Percentiles rank a stretch among this genome's conserved stretches.
Conservation (phyloP, 1,140 invertebrate species). For the Marisa cornuarietis region DNA sequence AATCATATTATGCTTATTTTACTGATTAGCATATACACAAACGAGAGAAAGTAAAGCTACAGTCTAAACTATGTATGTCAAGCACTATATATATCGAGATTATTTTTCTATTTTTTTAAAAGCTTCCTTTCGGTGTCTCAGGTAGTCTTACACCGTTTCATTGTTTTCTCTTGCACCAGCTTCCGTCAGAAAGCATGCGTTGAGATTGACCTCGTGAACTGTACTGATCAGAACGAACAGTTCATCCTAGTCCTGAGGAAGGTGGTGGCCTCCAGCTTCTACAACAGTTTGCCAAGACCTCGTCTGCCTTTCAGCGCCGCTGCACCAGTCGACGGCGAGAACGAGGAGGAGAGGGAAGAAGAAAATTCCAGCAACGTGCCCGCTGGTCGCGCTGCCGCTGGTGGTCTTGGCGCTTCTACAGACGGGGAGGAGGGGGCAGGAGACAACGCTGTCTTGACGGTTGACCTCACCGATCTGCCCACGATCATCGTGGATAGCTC, state of each 20-base stretch:
- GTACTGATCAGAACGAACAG: conserved; percentile 7
- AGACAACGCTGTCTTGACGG: neutral
- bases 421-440: neutral
- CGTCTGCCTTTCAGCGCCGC: neutral
- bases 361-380: too few relatives aligned
- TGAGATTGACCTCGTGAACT: neutral
- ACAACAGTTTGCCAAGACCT: neutral
- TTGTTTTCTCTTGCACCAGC: neutral
- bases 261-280: neutral
- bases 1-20: too few relatives aligned
- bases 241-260: neutral
- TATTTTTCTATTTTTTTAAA: too few relatives aligned
- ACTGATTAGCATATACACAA: too few relatives aligned
- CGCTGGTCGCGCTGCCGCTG: too few relatives aligned
- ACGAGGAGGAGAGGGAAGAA: too few relatives aligned
- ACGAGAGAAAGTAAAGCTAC: too few relatives aligned
- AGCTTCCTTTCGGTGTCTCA: neutral
- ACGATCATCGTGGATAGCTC: conserved; percentile 1
- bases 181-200: conserved; percentile 5
- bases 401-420: neutral
- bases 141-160: neutral
- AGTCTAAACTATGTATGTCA: too few relatives aligned
- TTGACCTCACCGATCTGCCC: conserved; percentile 6
- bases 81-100: too few relatives aligned
- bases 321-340: neutral